Conservation (phyloP, 2,888 invertebrate species). For the Euzophera pinguis region DNA sequence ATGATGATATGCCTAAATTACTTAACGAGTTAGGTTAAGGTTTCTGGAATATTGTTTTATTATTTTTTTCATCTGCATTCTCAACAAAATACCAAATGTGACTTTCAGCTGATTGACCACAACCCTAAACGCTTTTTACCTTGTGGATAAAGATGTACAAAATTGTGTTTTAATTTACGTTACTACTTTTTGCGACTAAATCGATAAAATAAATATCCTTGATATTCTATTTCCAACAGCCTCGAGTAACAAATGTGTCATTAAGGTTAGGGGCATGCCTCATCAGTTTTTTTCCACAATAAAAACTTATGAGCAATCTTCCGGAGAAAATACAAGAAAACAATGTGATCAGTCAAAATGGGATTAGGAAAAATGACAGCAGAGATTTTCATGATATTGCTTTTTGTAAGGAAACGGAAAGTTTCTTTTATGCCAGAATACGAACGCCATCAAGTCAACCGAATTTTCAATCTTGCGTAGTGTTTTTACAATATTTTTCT, state of each 20-base stretch:
- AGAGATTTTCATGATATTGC: conserved; percentile 19
- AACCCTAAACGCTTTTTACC: too few species aligned
- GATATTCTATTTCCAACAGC: not conserved
- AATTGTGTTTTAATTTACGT: too few species aligned
- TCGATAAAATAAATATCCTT: too few species aligned
- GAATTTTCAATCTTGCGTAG: conserved; percentile 40
- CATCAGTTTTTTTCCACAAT: conserved; percentile 10
- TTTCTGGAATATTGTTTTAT: too few species aligned
- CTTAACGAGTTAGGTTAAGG: too few species aligned
- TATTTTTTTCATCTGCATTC: too few species aligned
- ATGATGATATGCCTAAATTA: not conserved
- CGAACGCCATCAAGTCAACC: conserved; percentile 21
- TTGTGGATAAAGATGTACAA: too few species aligned
- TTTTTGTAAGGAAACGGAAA: conserved; percentile 20
- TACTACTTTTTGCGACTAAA: too few species aligned
- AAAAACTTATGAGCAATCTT: conserved; percentile 11
- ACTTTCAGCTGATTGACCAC: too few species aligned
- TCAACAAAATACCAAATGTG: too few species aligned
- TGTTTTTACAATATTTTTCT: conserved; percentile 26
- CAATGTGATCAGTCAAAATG: conserved; percentile 33
- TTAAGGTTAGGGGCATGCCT: conserved; percentile 1
- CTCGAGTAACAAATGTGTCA: not conserved
- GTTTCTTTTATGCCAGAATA: conserved; percentile 24
- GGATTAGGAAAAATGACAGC: conserved; percentile 30
- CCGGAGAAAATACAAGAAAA: conserved; percentile 22